Evolutionary conservation across 2,113 vertebrate genomes (phyloP).

Genomic region (Pao palembangensis): DNA sequence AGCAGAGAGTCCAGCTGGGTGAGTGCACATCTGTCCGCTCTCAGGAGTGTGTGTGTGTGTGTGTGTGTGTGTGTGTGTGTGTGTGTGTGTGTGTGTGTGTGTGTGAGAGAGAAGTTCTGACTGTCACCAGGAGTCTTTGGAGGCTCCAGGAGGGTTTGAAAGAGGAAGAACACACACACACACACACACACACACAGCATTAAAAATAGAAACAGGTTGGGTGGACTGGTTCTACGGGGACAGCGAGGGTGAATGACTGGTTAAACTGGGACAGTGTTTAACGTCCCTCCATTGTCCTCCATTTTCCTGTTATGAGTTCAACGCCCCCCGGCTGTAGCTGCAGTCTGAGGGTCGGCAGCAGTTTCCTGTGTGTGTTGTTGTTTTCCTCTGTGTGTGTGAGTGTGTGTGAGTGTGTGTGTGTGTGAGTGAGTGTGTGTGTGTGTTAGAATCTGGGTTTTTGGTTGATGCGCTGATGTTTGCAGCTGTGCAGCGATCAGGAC

Average conservation of each 20-base stretch:
- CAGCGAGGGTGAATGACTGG: no score
- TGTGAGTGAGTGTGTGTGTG: slow-evolving; percentile 4
- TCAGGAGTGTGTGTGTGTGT: no score
- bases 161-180: no score
- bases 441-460: slow-evolving; percentile 4
- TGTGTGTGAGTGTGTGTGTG: slow-evolving; percentile 10
- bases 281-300: neutral
- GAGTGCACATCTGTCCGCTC: neutral
- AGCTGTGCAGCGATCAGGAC: neutral
- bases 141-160: no score
- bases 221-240: no score
- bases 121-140: no score
- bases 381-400: neutral
- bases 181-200: no score
- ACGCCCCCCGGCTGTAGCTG: neutral
- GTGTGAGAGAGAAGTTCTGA: no score
- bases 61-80: no score
- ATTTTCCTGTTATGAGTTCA: neutral
- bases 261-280: neutral
- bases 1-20: slow-evolving; percentile 4
- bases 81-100: no score
- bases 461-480: slow-evolving; percentile 8
- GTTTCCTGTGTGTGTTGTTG: slow-evolving; percentile 5
- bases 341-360: neutral
- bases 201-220: no score